Percentiles rank a stretch among this genome's conserved stretches.
These are phyloP conservation scores for Stylophora pistillata DNA, from an alignment of 64 coral and sea anemone genomes.

Conservation along the genomic window DNA sequence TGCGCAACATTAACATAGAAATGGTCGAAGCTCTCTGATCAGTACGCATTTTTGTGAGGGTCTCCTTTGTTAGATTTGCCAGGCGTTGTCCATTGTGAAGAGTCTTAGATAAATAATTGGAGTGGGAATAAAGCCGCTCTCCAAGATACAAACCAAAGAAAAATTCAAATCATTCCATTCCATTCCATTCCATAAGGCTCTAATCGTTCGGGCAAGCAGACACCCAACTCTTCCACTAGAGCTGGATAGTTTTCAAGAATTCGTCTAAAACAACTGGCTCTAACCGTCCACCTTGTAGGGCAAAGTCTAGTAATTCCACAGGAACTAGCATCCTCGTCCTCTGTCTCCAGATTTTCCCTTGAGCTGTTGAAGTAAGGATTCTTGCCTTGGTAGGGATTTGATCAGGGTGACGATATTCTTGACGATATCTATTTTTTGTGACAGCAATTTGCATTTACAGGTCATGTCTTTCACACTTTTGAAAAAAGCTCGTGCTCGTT, in stretches of 20 bases:
- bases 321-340: conserved; percentile 42
- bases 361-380: conserved; percentile 34
- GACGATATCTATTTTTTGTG: conserved; percentile 9
- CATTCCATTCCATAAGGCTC: conserved; percentile 32
- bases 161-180: conserved; percentile 64
- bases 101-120: conserved; percentile 59
- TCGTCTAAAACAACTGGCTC: too few species aligned
- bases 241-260: conserved; percentile 69
- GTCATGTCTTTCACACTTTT: conserved; percentile 28
- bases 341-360: conserved; percentile 47
- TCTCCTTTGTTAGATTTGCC: conserved; percentile 49
- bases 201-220: conserved; percentile 45
- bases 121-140: too few species aligned
- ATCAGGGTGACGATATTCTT: conserved; percentile 46
- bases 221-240: conserved; percentile 52
- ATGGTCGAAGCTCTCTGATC: conserved; percentile 46
- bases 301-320: conserved; percentile 36
- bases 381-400: conserved; percentile 41
- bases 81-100: conserved; percentile 54
- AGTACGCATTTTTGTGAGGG: conserved; percentile 52
- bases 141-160: conserved; percentile 68
- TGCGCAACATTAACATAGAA: conserved; percentile 34
- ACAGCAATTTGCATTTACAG: neutral
- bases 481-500: too few species aligned
- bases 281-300: conserved; percentile 57